Base-by-base conservation (phyloP, 2,797 vertebrate species). In the Gymnothorax reevesii region DNA sequence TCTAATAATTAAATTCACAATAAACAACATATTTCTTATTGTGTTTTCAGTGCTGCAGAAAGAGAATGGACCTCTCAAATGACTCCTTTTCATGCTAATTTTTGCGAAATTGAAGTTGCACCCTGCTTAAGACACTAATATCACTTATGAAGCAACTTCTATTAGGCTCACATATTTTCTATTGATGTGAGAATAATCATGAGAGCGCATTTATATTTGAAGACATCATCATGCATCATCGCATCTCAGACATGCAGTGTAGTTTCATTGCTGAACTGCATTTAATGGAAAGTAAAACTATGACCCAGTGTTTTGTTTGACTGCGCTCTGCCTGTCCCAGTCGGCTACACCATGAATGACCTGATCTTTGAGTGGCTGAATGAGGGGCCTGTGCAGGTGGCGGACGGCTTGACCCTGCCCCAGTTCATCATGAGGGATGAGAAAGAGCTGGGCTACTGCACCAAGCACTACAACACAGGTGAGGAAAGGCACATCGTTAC, bases 321-420 rank as follows among this genome's bases (percentile, higher is more conserved):
- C 49, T 66, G 7, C 7, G 4, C 12, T 12, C 54, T 13, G 69
- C 62, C 54, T 13, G 91, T 90, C 93, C 15, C 88, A 99, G 99
- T 99, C 91, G 99, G 99, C 77, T 99, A 99, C 94, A 99, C 99
- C 13, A 99, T 99, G 99, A 99, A 99, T 77, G 99, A 99, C 92
- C 91, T 99, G 94, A 95, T 99, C 92, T 99, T 99, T 86, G 99
- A 99, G 94, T 99, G 99, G 99, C 89, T 98, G 95, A 97, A 97
- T 82, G 95, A 97, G 52, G 97, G 96, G 0, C 96, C 98, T 0
- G 98, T 99, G 82, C 99, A 99, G 95, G 98, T 99, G 59, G 98
- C 98, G 0, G 98, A 99, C 0, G 99, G 98, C 33, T 92, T 99
- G 89, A 99, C 99, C 0, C 94, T 99, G 92, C 99, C 99, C 66